Base-by-base conservation (phyloP, 2,113 vertebrate genomes). In the Castor canadensis region DNA sequence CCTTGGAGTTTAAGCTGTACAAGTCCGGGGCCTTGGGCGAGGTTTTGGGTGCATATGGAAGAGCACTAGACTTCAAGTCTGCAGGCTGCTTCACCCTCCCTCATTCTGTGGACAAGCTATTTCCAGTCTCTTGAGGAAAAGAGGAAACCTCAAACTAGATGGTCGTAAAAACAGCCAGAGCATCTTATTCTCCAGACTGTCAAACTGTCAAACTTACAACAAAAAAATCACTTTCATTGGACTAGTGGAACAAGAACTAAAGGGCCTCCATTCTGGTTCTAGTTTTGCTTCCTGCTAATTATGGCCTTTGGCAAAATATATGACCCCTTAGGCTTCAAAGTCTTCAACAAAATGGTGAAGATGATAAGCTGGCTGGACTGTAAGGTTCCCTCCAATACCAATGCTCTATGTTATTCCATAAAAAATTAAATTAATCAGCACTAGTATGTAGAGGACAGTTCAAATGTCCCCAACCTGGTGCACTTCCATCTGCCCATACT, bases 171-270 rank as follows among this genome's bases (percentile, higher is more conserved):
- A 93, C 43, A 95, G 56, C 47, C 47, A 92, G 24, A 80, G 56
- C 73, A 35, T 77, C 22, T 83, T 81, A 79, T 75, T 91, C 75
- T 96, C 66, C 15, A 90, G 80, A 60, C 80, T 92, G 80, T 47
- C 90, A 96, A 96, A 87, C 60, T 85, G 56, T 95, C 91, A 94
- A 91, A 93, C n/a, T 93, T 60, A 84, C 0, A 77, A 76, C 56
- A 80, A 85, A 80, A 79, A 73, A 87, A 10, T 11, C 40, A 62
- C 79, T 97, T 89, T 86, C 35, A 64, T 56, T 9, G 38, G 69
- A 38, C 45, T 26, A 82, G n/a, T 22, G n/a, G 89, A 85, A 94
- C 49, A 95, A 72, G 28, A 85, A 76, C 30, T 35, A 64, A 16
- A 62, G 40, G 64, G 20, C 40, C 75, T 73, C 24, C 2, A 32